Base-by-base conservation (phyloP, 2,797 vertebrate species). In the Ptychobarbus kaznakovi region DNA sequence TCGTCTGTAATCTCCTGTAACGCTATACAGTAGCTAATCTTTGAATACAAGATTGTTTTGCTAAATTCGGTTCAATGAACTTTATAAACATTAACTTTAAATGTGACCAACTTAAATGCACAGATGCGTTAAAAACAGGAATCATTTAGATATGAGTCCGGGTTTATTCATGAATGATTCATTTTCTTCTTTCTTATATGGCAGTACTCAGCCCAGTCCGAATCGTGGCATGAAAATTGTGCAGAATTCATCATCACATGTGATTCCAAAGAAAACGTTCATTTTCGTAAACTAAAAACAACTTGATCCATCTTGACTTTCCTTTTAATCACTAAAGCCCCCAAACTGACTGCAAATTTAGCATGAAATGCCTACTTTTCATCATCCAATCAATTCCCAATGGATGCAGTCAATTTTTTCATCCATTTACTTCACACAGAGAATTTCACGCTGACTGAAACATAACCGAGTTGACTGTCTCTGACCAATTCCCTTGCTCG, bases 1-100 rank as follows among this genome's bases (percentile, higher is more conserved):
- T 74, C 53, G 12, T 49, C 83, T 85, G 83, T 80, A 80, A 80
- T 73, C 77, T 74, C 68, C 15, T 73, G 83, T 73, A 85, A 85
- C 0, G 42, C 56, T 80, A 85, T 65, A 80, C 83, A 85, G 77
- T 80, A 85, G 77, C 42, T 85, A 68, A 85, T 85, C 83, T 85
- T 73, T 85, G 32, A 85, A 53, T 0, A 32, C 2, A 5, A 65
- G 56, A 69, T 78, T 49, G 63, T 44, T 77, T 76, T 75, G 40
- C 82, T 65, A 25, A 80, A 40, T 72, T 73, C 32, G 22, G 40
- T 49, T 73, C 83, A 73, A 72, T 65, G 15, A 73, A 40, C 66
- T 61, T 63, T 49, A 16, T 72, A 28, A 80, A 42, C 25, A 72
- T 42, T 9, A 69, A 28, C 25, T 58, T 70, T 65, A 75, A 51